Conservation (phyloP, 92 coral and sea anemone species). For the Paragorgia papillata region DNA sequence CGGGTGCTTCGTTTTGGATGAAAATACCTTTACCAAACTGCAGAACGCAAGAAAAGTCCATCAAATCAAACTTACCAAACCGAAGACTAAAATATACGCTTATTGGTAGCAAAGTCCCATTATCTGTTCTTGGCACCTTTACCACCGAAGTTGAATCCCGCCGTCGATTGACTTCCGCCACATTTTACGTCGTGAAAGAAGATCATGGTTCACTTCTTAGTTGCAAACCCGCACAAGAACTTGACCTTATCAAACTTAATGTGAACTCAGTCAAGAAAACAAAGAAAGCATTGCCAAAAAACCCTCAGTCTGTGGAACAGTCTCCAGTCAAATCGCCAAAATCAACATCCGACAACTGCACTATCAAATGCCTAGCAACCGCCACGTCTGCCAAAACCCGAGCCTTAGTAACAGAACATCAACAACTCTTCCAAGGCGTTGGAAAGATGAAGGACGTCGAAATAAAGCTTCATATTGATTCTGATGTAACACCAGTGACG, state of each 20-base stretch:
- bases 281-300: not conserved
- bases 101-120: conserved; percentile 4
- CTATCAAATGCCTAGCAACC: conserved; percentile 19
- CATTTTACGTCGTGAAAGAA: not conserved
- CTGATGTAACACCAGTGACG: conserved; percentile 18
- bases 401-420: not conserved
- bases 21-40: not conserved
- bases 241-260: conserved; percentile 15
- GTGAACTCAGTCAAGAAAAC: conserved; percentile 15
- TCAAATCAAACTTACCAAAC: not conserved
- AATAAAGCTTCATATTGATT: conserved; percentile 38
- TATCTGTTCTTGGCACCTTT: conserved; percentile 4
- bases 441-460: conserved; percentile 27
- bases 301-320: not conserved
- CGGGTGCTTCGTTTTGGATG: not conserved
- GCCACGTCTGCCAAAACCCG: conserved; percentile 18
- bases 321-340: not conserved
- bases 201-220: conserved; percentile 10
- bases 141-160: not conserved
- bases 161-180: too few species aligned
- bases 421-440: conserved; percentile 39
- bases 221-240: conserved; percentile 26
- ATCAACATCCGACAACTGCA: not conserved
- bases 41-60: not conserved
- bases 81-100: conserved; percentile 5